phyloP scores from a whole-genome alignment of 2,888 invertebrate genomes.

The Drosophila tripunctata region DNA sequence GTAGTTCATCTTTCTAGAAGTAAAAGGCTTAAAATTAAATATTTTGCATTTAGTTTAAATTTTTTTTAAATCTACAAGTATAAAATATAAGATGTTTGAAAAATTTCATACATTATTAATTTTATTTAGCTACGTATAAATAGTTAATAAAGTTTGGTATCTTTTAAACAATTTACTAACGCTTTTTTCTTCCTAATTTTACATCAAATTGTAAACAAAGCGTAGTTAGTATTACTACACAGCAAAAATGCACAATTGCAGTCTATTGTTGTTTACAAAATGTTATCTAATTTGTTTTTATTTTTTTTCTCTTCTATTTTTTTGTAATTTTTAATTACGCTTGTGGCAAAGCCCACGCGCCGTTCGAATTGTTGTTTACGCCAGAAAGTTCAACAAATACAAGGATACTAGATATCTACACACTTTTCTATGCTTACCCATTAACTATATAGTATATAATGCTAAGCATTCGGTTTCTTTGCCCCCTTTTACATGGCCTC shows the following conservation, averaged over 20 bases:
- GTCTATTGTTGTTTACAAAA: conserved; percentile 46
- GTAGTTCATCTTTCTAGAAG: too few relatives aligned
- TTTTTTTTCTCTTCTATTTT: background rate
- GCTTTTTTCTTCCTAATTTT: too few relatives aligned
- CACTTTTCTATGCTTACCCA: background rate
- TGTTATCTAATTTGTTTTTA: conserved; percentile 20
- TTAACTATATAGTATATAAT: conserved; percentile 6
- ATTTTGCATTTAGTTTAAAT: too few relatives aligned
- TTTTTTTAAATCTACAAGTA: too few relatives aligned
- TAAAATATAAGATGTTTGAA: too few relatives aligned
- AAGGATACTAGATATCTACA: background rate
- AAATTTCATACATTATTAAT: background rate
- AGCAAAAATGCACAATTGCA: conserved; percentile 3
- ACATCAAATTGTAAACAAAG: too few relatives aligned
- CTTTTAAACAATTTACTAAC: background rate
- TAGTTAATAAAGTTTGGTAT: background rate
- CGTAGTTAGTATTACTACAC: background rate
- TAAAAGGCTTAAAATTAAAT: too few relatives aligned
- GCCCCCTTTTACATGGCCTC: conserved; percentile 23
- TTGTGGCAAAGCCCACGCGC: conserved; percentile 37
- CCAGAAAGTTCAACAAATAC: conserved; percentile 5
- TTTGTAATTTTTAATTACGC: conserved; percentile 2
- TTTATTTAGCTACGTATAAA: too few relatives aligned
- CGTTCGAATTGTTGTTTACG: conserved; percentile 51
- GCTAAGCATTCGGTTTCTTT: conserved; percentile 25